Percentiles rank a stretch among this genome's conserved stretches.
These are phyloP conservation scores for Drosophila punjabiensis DNA, from an alignment of 1,140 invertebrate genomes.

Conservation along the genomic window DNA sequence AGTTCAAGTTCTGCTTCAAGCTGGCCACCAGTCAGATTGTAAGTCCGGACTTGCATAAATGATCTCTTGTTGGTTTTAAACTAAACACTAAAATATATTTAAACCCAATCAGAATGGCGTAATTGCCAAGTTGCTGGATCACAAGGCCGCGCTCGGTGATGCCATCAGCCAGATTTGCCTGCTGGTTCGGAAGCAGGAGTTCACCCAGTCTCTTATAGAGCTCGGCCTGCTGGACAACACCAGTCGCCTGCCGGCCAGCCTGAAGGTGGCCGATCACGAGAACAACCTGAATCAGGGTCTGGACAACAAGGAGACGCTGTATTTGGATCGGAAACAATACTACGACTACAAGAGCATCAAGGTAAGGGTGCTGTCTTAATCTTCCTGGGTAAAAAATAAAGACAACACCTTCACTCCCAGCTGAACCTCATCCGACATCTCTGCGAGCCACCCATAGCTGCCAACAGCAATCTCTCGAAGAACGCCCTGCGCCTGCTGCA, in stretches of 20 bases:
- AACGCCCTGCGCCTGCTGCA: slow-evolving; percentile 87
- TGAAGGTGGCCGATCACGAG: slow-evolving; percentile 64
- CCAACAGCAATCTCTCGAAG: slow-evolving; percentile 87
- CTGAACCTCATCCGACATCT: slow-evolving; percentile 88
- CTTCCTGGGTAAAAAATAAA: not conserved
- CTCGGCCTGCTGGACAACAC: slow-evolving; percentile 86
- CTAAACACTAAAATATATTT: not conserved
- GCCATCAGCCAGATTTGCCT: slow-evolving; percentile 86
- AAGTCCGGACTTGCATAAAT: slow-evolving; percentile 66
- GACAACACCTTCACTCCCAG: slow-evolving; percentile 72
- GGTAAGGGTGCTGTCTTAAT: slow-evolving; percentile 27
- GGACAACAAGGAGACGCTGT: slow-evolving; percentile 28
- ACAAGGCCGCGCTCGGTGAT: slow-evolving; percentile 85
- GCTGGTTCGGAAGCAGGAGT: slow-evolving; percentile 88
- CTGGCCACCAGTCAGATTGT: slow-evolving; percentile 90
- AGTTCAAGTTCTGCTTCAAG: slow-evolving; percentile 91
- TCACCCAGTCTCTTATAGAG: slow-evolving; percentile 87
- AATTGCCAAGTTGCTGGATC: slow-evolving; percentile 86
- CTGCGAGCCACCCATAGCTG: slow-evolving; percentile 87
- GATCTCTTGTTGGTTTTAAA: too few species aligned
- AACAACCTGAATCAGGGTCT: slow-evolving; percentile 57
- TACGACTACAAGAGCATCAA: slow-evolving; percentile 81
- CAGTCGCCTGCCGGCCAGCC: slow-evolving; percentile 52
- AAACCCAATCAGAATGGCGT: slow-evolving; percentile 86
- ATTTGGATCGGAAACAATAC: slow-evolving; percentile 47